Conservation (phyloP, 1,140 invertebrate genomes). For the Drosophila leontia region DNA sequence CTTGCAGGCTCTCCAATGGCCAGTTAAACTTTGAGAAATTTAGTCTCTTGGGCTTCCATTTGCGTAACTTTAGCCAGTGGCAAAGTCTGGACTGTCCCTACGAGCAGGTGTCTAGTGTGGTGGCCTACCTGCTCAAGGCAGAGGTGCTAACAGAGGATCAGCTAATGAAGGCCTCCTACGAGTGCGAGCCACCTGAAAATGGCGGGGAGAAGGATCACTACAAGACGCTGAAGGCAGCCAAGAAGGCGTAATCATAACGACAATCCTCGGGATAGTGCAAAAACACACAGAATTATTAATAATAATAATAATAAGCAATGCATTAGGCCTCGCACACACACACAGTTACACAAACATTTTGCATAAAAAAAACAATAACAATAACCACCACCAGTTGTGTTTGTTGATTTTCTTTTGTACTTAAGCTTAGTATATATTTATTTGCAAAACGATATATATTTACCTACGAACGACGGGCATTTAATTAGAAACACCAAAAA, state of each 20-base stretch:
- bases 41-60: slow-evolving; percentile 93
- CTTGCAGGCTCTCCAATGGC: slow-evolving; percentile 90
- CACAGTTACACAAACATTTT: slow-evolving; percentile 27
- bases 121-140: slow-evolving; percentile 91
- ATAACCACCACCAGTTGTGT: slow-evolving; percentile 63
- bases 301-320: slow-evolving; percentile 24
- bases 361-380: slow-evolving; percentile 44
- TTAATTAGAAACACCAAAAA: slow-evolving; percentile 67
- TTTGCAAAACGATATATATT: slow-evolving; percentile 38
- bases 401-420: slow-evolving; percentile 75
- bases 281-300: slow-evolving; percentile 10
- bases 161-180: slow-evolving; percentile 93
- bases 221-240: slow-evolving; percentile 89
- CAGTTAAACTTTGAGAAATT: slow-evolving; percentile 95
- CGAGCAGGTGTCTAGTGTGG: slow-evolving; percentile 90
- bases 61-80: slow-evolving; percentile 93
- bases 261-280: slow-evolving; percentile 41
- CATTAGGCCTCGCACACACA: slow-evolving; percentile 54
- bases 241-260: slow-evolving; percentile 51
- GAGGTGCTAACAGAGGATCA: slow-evolving; percentile 92
- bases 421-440: slow-evolving; percentile 62
- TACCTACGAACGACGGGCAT: slow-evolving; percentile 49
- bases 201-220: slow-evolving; percentile 93
- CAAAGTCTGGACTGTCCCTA: slow-evolving; percentile 94
- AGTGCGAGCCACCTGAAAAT: slow-evolving; percentile 93